Conservation (phyloP, 2,888 invertebrate species). For the Ditylenchus weischeri region DNA sequence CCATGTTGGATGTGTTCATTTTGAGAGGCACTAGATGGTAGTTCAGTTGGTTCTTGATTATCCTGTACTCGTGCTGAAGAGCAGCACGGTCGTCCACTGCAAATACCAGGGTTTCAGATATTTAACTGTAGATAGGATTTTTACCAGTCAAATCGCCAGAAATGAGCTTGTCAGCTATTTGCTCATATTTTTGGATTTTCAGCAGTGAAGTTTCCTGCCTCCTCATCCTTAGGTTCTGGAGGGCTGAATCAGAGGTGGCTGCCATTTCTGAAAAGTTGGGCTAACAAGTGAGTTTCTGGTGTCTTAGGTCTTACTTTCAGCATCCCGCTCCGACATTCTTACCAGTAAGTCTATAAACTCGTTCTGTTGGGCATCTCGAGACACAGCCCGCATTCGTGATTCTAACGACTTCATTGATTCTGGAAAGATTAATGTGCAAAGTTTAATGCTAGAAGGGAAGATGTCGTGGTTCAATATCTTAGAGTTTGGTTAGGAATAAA, state of each 20-base stretch:
- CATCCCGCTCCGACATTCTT: conserved; percentile 86
- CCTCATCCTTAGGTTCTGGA: conserved; percentile 48
- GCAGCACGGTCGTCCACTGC: conserved; percentile 44
- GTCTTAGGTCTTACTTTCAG: conserved; percentile 69
- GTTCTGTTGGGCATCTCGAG: conserved; percentile 82
- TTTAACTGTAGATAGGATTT: not conserved
- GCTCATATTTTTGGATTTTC: conserved; percentile 52
- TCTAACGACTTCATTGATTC: conserved; percentile 38
- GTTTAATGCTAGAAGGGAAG: not conserved
- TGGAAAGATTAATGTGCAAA: not conserved
- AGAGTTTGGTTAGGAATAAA: no score
- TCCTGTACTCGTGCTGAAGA: conserved; percentile 52
- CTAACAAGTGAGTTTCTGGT: not conserved
- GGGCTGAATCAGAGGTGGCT: conserved; percentile 48
- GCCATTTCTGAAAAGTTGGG: conserved; percentile 47
- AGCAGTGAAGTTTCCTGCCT: conserved; percentile 52
- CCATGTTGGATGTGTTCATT: conserved; percentile 37
- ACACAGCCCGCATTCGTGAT: conserved; percentile 72
- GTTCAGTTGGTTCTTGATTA: conserved; percentile 55
- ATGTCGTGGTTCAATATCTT: not conserved
- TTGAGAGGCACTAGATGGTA: conserved; percentile 54
- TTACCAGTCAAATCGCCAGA: conserved; percentile 33
- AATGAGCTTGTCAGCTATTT: conserved; percentile 53
- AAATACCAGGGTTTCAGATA: not conserved
- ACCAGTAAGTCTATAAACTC: conserved; percentile 83